Evolutionary conservation across 2,888 invertebrate species (phyloP).

Genomic region (Liopterus haemorrhoidalis): DNA sequence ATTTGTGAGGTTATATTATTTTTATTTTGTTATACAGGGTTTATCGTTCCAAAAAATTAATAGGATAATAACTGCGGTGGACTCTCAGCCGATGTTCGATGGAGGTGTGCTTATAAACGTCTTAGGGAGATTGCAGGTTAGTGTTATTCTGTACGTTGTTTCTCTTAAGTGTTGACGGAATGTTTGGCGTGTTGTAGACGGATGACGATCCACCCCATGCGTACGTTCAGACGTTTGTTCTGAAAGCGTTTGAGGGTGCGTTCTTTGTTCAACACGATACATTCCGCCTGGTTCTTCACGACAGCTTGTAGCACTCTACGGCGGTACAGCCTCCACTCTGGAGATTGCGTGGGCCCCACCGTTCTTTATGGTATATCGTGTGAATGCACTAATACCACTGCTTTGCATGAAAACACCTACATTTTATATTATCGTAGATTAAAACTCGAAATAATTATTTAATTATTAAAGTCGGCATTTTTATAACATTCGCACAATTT

Average conservation of each 20-base stretch:
- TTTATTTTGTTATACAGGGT: constrained; percentile 57
- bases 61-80: constrained; percentile 85
- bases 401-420: too few species aligned
- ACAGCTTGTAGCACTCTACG: constrained; percentile 59
- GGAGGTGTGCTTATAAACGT: constrained; percentile 95
- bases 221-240: constrained; percentile 88
- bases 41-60: constrained; percentile 90
- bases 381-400: too few species aligned
- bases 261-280: constrained; percentile 94
- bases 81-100: constrained; percentile 97
- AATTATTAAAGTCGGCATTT: too few species aligned
- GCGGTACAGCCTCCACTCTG: too few species aligned
- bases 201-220: constrained; percentile 93
- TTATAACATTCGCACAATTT: too few species aligned
- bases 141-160: constrained; percentile 29
- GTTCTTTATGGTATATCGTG: too few species aligned
- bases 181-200: too few species aligned
- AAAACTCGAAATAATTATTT: too few species aligned
- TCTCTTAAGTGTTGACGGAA: too few species aligned
- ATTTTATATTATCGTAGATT: too few species aligned
- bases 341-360: too few species aligned
- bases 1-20: too few species aligned
- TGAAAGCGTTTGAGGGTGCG: constrained; percentile 80
- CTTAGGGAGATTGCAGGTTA: constrained; percentile 91
- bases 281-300: constrained; percentile 89